Evolutionary conservation across 2,113 vertebrate species (phyloP), one percentile per base, ranked within the genome.

Genomic region (Archilochus colubris): DNA sequence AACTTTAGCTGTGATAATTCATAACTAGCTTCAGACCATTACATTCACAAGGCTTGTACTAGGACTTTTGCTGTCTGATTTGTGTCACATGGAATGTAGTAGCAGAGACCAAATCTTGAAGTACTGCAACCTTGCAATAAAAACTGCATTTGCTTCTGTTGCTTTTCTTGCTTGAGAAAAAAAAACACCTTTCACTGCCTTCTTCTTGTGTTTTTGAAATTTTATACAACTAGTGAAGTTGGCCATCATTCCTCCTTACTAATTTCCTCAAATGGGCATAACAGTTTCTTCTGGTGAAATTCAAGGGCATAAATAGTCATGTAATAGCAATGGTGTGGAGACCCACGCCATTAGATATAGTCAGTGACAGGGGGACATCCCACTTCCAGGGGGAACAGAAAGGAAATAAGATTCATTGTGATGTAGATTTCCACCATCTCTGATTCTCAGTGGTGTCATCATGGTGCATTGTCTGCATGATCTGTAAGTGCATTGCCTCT

Each of bases 401-500:
- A 20, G 30, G 33, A 51, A 75, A 43, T 18, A 3, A 69, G 11
- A 23, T 4, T 4, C 6, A 57, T 53, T 4, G 18, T 53, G 18
- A 12, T 9, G 27, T 10, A 82, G 48, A 51, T 67, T 77, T 81
- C 10, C 19, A 54, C 4, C 0, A 0, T 50, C 68, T 67, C 13
- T 61, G 10, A 12, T 33, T 2, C 38, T 48, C 38, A 51, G 18
- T 24, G 40, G 4, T 50, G 54, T 61, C 27, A 50, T 66, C 40
- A 30, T 7, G 4, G 16, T 28, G 23, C 16, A 40, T 43, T 0
- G 0, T 3, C 54, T n/a, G 23, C 50, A 43, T 2, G 2, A 70
- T 14, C 31, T n/a, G 4, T 70, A 62, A 57, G 50, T n/a, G 25
- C 14, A 57, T 14, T 30, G 18, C 14, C 55, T 62, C 24, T 43